These are phyloP conservation scores for Platalea minor DNA, from an alignment of 2,797 vertebrate species.

Conservation along the genomic window DNA sequence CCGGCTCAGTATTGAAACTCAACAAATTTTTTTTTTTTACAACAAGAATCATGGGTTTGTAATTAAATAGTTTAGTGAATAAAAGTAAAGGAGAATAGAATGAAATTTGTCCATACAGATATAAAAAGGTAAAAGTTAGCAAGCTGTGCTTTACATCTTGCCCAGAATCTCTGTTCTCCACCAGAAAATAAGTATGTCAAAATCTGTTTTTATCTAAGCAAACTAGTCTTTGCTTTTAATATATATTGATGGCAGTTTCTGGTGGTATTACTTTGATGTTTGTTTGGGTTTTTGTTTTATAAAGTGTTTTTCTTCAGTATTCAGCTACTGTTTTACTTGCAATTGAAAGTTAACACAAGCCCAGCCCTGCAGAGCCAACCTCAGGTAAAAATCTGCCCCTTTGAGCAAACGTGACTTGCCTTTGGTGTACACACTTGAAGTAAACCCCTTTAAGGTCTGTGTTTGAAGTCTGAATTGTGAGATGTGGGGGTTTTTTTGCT, in stretches of 20 bases:
- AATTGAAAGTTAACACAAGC: background rate
- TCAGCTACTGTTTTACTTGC: background rate
- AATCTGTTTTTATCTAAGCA: background rate
- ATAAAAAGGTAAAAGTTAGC: background rate
- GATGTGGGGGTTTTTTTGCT: background rate
- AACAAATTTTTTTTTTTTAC: background rate
- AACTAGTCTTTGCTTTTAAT: background rate
- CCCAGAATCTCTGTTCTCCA: background rate
- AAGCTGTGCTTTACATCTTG: background rate
- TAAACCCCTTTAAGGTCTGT: background rate
- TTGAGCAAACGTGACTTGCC: background rate
- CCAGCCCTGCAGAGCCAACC: background rate
- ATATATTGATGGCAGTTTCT: background rate
- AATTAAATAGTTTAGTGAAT: background rate
- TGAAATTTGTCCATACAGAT: background rate
- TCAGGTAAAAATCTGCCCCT: background rate
- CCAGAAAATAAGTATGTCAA: background rate
- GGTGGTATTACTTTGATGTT: background rate
- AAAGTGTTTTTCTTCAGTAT: background rate
- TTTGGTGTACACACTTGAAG: background rate
- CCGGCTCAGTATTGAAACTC: background rate
- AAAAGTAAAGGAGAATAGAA: background rate
- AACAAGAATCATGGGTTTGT: background rate
- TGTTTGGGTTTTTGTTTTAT: background rate
- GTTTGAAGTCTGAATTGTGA: background rate